Evolutionary conservation across 2,797 vertebrate species (phyloP).

Genomic region (Sebastes hubbsi): DNA sequence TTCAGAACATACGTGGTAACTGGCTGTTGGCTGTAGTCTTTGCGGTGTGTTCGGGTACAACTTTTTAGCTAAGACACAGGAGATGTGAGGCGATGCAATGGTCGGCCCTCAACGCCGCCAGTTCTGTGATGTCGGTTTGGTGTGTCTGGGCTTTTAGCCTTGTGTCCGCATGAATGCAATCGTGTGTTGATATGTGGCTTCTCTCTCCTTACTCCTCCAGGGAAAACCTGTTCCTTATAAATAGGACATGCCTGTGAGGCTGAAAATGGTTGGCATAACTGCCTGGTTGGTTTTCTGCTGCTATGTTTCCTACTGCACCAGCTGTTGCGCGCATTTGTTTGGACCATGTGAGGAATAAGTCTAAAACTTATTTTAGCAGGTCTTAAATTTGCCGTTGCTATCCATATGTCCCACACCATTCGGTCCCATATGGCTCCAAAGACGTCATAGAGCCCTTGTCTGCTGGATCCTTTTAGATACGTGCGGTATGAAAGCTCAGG

Average conservation of each 20-base stretch:
- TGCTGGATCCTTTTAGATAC: slow-evolving; percentile 9
- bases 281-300: slow-evolving; percentile 34
- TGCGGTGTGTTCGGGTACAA: not conserved
- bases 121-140: not conserved
- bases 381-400: slow-evolving; percentile 37
- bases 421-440: slow-evolving; percentile 23
- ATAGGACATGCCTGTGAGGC: slow-evolving; percentile 52
- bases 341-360: slow-evolving; percentile 45
- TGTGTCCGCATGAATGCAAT: slow-evolving; percentile 6
- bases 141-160: not conserved
- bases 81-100: not conserved
- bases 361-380: slow-evolving; percentile 56
- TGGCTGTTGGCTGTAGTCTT: not conserved
- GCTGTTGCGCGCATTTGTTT: slow-evolving; percentile 57
- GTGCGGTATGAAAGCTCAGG: not conserved
- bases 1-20: not conserved
- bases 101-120: not conserved
- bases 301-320: slow-evolving; percentile 37
- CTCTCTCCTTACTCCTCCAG: slow-evolving; percentile 15
- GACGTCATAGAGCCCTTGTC: slow-evolving; percentile 13
- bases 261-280: slow-evolving; percentile 52
- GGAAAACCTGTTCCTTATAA: slow-evolving; percentile 54
- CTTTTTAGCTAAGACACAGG: not conserved
- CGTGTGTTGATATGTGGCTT: slow-evolving; percentile 15
- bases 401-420: slow-evolving; percentile 19